A percentile compares a stretch with the other conserved stretches of the same genome.
Evolutionary conservation across 1,140 invertebrate species (phyloP).

Genomic region (Drosophila setifemur): DNA sequence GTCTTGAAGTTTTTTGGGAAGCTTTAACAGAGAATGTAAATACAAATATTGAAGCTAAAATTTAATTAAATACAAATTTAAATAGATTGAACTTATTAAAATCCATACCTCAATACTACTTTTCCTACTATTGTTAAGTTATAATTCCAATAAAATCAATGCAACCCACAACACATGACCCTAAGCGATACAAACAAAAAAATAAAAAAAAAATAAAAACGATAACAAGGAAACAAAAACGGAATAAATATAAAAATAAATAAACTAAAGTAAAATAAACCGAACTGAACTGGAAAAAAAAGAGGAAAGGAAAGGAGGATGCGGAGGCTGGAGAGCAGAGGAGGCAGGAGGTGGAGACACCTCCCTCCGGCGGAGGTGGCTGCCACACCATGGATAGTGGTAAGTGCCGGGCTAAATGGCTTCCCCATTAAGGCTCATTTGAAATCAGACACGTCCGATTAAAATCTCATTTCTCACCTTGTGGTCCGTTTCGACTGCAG

Average conservation of each 20-base stretch:
- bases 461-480: constrained; percentile 83
- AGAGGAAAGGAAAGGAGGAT: constrained; percentile 8
- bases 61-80: neutral
- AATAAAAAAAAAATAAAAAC: constrained; percentile 19
- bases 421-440: constrained; percentile 82
- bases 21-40: neutral
- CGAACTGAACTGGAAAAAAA: neutral
- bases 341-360: neutral
- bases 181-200: neutral
- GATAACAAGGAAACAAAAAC: constrained; percentile 38
- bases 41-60: neutral
- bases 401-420: constrained; percentile 75
- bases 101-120: too few relatives aligned
- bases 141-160: too few relatives aligned
- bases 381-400: constrained; percentile 39
- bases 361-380: constrained; percentile 19
- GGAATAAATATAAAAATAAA: constrained; percentile 50
- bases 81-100: neutral
- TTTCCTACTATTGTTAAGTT: too few relatives aligned
- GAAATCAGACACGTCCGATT: constrained; percentile 83
- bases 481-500: constrained; percentile 61
- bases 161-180: constrained; percentile 7
- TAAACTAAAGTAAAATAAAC: constrained; percentile 48
- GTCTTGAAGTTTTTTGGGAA: neutral
- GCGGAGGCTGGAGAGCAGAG: neutral